These are phyloP conservation scores for Mastomys coucha DNA, from an alignment of 2,113 vertebrate genomes.

Conservation along the genomic window DNA sequence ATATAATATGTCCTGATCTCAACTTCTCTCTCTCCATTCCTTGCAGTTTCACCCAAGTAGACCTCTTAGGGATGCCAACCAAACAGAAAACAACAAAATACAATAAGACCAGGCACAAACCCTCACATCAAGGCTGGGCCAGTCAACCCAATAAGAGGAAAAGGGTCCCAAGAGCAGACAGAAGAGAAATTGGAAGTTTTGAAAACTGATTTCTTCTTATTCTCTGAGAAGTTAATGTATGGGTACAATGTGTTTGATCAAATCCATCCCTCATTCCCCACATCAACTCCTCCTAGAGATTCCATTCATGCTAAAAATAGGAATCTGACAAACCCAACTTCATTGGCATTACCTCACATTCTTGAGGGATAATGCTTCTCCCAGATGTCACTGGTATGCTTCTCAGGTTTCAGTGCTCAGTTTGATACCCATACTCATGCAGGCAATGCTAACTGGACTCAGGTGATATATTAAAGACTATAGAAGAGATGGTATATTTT, in stretches of 20 bases:
- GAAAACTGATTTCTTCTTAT: neutral
- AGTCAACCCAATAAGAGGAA: neutral
- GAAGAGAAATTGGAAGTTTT: neutral
- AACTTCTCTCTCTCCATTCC: neutral
- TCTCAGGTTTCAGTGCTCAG: neutral
- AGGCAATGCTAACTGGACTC: neutral
- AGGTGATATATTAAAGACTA: neutral
- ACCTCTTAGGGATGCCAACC: neutral
- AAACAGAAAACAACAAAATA: neutral
- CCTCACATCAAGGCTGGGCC: neutral
- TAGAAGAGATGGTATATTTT: neutral
- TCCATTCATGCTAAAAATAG: neutral
- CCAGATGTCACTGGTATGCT: neutral
- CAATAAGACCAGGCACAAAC: neutral
- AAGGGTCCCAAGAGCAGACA: neutral
- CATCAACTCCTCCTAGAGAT: too few species aligned
- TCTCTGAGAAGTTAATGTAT: neutral
- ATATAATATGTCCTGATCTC: neutral
- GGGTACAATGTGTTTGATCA: neutral
- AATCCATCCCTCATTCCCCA: neutral
- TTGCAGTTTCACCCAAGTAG: neutral
- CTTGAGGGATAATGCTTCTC: neutral
- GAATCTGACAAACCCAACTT: too few species aligned
- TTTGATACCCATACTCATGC: too few species aligned
- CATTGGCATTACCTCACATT: neutral